Evolutionary conservation across 2,888 invertebrate genomes (phyloP).

Genomic region (Seira ritae): DNA sequence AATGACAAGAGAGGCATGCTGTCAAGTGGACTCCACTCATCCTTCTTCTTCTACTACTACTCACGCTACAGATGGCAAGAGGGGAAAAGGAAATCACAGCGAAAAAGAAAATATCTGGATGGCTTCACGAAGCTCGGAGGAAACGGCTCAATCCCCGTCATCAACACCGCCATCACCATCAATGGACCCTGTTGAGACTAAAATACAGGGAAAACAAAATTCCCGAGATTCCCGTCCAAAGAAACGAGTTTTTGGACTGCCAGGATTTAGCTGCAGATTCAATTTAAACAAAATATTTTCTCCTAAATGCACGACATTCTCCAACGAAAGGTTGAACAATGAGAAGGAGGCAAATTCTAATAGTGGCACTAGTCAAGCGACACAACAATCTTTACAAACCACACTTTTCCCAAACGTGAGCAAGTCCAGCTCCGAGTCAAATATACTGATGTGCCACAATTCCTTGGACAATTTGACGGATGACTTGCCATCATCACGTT

Average conservation of each 20-base stretch:
- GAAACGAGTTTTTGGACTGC: constrained; percentile 61
- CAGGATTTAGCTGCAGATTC: constrained; percentile 59
- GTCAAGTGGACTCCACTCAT: constrained; percentile 44
- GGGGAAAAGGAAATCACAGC: constrained; percentile 51
- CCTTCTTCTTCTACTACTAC: constrained; percentile 12
- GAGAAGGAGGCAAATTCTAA: constrained; percentile 42
- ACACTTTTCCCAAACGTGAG: constrained; percentile 58
- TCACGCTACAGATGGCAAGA: constrained; percentile 40
- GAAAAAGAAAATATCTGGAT: constrained; percentile 51
- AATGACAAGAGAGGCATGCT: constrained; percentile 32
- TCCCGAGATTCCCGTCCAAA: constrained; percentile 33
- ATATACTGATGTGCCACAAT: constrained; percentile 73
- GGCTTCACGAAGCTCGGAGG: constrained; percentile 30
- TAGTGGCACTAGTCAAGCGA: constrained; percentile 21
- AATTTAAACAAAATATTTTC: constrained; percentile 60
- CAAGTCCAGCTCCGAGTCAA: constrained; percentile 73
- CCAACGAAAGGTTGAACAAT: constrained; percentile 65
- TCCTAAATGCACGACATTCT: constrained; percentile 7
- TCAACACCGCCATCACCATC: constrained; percentile 18
- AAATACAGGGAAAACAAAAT: constrained; percentile 37
- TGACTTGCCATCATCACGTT: constrained; percentile 70
- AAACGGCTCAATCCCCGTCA: constrained; percentile 37
- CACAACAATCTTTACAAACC: constrained; percentile 40
- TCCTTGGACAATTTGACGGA: constrained; percentile 71
- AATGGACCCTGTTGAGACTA: constrained; percentile 6